A percentile compares a stretch with the other conserved stretches of the same genome.
Conservation (phyloP, 2,113 vertebrate genomes). For the Plestiodon gilberti region DNA sequence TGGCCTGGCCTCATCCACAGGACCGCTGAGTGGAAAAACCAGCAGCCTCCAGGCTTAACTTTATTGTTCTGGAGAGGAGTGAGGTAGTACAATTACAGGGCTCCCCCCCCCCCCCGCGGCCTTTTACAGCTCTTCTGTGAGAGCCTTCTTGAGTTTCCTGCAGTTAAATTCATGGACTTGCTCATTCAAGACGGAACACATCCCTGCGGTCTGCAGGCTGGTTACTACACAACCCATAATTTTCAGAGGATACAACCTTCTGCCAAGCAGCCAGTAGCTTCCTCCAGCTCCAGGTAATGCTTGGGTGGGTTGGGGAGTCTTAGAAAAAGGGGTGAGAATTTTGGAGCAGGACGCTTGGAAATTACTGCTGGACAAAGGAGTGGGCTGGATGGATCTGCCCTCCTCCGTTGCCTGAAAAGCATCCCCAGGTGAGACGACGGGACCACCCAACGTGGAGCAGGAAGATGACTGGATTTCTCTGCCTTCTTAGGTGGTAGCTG, state of each 20-base stretch:
- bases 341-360: too few species aligned
- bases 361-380: neutral
- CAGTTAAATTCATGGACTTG: neutral
- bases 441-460: too few species aligned
- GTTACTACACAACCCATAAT: neutral
- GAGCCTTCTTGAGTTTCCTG: neutral
- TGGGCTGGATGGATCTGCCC: too few species aligned
- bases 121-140: neutral
- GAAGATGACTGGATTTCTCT: too few species aligned
- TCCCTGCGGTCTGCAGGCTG: neutral
- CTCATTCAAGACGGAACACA: conserved; percentile 27
- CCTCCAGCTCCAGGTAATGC: neutral
- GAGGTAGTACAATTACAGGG: neutral
- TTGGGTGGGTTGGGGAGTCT: neutral
- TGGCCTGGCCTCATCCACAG: neutral
- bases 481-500: too few species aligned
- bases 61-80: neutral
- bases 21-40: neutral
- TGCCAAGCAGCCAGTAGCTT: neutral
- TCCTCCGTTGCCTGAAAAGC: too few species aligned
- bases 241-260: neutral
- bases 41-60: neutral
- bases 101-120: neutral
- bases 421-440: too few species aligned
- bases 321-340: too few species aligned